Evolutionary conservation across 2,888 invertebrate species (phyloP), one percentile per base, ranked within the genome.

Genomic region (Acanthoscelides obtectus): DNA sequence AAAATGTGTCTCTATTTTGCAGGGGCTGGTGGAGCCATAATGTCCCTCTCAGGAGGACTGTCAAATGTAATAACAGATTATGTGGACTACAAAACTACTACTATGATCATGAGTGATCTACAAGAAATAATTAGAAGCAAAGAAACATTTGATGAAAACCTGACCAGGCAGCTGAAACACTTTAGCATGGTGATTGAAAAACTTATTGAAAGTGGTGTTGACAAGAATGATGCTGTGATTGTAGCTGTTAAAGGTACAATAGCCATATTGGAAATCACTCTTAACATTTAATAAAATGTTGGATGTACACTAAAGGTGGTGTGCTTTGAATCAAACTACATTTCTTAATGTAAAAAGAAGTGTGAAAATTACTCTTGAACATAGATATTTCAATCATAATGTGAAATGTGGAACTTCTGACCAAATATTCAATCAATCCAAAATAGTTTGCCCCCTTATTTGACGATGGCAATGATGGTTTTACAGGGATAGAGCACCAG

Each of bases 21-120:
- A 22, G 79, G 79, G 65, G 77, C 79, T 71, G 76, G 77, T 66
- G 79, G 79, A n/a, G 79, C 77, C n/a, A 73, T 77, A 5, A 77
- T 79, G 79, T 79, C 79, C 25, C 73, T 79, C 20, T 77, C 77
- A 27, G 79, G 79, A 22, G 77, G 77, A 21, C 25, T 79, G 22
- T 76, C 79, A 2, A 77, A 79, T 66, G 75, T 75, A 2, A 69
- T 79, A 22, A 77, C 77, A 6, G 79, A 79, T 64, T 79, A 77
- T 70, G 73, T 79, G 5, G 79, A 79, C 72, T 77, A 77, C 66
- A 76, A 73, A 72, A 77, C 77, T 0, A 75, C 77, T 8, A 70
- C 74, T n/a, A 71, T 72, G 65, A 77, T 79, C 8, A 77, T 77
- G 77, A 74, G 68, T 70, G 77, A 79, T 66, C 75, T 79, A n/a